Evolutionary conservation across 2,888 invertebrate species (phyloP).

Genomic region (Rhingia rostrata): DNA sequence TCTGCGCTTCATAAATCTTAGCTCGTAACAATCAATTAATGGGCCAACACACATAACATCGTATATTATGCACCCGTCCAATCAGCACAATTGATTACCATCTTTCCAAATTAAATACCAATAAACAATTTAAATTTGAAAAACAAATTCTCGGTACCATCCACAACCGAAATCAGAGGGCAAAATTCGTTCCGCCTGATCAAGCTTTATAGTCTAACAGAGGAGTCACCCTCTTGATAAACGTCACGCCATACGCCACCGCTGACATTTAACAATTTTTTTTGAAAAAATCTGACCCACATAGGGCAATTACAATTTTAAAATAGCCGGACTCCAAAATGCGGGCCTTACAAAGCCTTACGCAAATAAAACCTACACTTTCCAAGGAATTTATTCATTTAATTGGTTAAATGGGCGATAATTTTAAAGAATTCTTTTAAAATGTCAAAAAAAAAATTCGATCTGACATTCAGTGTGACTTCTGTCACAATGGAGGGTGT

Average conservation of each 20-base stretch:
- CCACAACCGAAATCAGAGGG: constrained; percentile 24
- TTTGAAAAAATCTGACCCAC: constrained; percentile 71
- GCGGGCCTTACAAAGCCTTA: constrained; percentile 43
- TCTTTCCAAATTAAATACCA: constrained; percentile 70
- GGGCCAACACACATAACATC: constrained; percentile 7
- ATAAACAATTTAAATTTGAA: constrained; percentile 68
- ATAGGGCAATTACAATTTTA: constrained; percentile 67
- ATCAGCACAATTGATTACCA: constrained; percentile 66
- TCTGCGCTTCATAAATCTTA: constrained; percentile 11
- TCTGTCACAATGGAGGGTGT: neutral
- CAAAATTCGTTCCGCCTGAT: constrained; percentile 68
- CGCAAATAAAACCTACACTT: constrained; percentile 31
- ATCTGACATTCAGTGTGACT: constrained; percentile 31
- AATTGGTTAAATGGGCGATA: constrained; percentile 45
- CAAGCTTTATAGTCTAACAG: constrained; percentile 33
- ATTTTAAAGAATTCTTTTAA: constrained; percentile 7
- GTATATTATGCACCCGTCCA: constrained; percentile 15
- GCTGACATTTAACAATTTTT: constrained; percentile 58
- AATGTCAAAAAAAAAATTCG: constrained; percentile 10
- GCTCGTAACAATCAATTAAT: constrained; percentile 22
- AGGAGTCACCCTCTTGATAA: constrained; percentile 31
- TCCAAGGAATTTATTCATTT: constrained; percentile 18
- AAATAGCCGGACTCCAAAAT: constrained; percentile 41
- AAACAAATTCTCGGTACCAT: constrained; percentile 43
- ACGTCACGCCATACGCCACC: neutral